These are phyloP conservation scores for Dendrophyllia cribrosa DNA, from an alignment of 64 coral and sea anemone species.

Conservation along the genomic window DNA sequence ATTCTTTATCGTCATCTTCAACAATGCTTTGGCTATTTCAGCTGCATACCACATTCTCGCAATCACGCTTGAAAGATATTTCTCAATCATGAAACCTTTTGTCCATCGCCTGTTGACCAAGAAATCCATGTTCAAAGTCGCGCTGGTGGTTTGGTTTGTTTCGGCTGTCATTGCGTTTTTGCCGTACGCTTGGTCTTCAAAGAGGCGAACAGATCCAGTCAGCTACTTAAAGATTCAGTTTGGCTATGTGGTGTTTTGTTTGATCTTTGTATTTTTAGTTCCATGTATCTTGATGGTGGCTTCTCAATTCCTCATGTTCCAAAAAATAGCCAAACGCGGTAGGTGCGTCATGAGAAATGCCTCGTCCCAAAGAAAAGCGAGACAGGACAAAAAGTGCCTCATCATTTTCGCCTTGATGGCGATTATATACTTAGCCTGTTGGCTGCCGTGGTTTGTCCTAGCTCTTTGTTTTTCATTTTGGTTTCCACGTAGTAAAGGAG, in stretches of 20 bases:
- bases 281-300: slow-evolving; percentile 49
- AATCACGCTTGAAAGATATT: slow-evolving; percentile 53
- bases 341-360: background rate
- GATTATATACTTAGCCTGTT: slow-evolving; percentile 49
- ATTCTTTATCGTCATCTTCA: background rate
- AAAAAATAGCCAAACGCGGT: slow-evolving; percentile 18
- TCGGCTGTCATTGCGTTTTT: background rate
- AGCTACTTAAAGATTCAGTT: slow-evolving; percentile 7
- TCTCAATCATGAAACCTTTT: slow-evolving; percentile 48
- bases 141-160: slow-evolving; percentile 31
- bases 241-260: slow-evolving; percentile 54
- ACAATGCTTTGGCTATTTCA: slow-evolving; percentile 33
- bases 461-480: slow-evolving; percentile 2
- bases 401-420: slow-evolving; percentile 62
- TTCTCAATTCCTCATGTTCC: slow-evolving; percentile 55
- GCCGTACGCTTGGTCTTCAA: slow-evolving; percentile 4
- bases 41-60: slow-evolving; percentile 67
- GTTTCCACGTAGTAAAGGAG: background rate
- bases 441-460: slow-evolving; percentile 71
- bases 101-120: slow-evolving; percentile 56
- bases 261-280: slow-evolving; percentile 54
- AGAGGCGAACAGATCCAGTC: background rate
- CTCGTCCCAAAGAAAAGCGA: background rate
- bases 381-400: slow-evolving; percentile 63
- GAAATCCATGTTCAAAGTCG: slow-evolving; percentile 41